phyloP scores from a whole-genome alignment of 2,113 vertebrate species.

The Lethenteron reissneri region DNA sequence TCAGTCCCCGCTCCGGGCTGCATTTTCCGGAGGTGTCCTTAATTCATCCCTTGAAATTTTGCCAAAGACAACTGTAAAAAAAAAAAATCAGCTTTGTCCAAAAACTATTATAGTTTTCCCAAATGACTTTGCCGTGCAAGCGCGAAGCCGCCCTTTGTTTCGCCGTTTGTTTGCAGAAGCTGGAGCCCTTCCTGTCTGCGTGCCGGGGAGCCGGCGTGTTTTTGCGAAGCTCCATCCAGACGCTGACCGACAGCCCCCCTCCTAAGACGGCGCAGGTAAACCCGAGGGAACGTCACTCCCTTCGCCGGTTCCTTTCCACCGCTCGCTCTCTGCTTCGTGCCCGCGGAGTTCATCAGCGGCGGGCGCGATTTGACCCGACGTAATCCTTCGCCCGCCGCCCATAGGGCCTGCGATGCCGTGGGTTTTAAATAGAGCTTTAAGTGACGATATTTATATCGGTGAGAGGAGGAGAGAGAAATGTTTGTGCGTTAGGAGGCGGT shows the following conservation, averaged over 20 bases:
- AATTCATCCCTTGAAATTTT: background rate
- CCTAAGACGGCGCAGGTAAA: conserved; percentile 34
- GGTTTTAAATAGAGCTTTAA: too few species aligned
- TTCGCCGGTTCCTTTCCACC: too few species aligned
- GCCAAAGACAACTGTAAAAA: background rate
- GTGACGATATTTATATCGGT: too few species aligned
- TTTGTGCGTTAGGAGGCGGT: too few species aligned
- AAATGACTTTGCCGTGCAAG: background rate
- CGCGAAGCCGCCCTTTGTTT: background rate
- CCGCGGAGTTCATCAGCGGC: too few species aligned
- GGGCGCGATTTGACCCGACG: too few species aligned
- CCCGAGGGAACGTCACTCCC: background rate
- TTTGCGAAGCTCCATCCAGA: conserved; percentile 36
- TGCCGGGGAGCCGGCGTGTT: conserved; percentile 36
- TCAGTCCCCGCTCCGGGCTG: background rate
- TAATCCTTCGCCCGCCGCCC: too few species aligned
- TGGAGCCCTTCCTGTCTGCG: conserved; percentile 40
- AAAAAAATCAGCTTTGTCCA: background rate
- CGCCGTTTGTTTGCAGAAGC: conserved; percentile 23
- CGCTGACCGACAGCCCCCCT: conserved; percentile 23
- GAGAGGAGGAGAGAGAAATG: too few species aligned
- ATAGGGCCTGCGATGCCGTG: too few species aligned
- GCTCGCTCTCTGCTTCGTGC: too few species aligned
- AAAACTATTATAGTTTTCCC: background rate
- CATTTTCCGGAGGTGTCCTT: background rate